phyloP scores from a whole-genome alignment of 2,888 invertebrate genomes.

The Galeruca laticollis region DNA sequence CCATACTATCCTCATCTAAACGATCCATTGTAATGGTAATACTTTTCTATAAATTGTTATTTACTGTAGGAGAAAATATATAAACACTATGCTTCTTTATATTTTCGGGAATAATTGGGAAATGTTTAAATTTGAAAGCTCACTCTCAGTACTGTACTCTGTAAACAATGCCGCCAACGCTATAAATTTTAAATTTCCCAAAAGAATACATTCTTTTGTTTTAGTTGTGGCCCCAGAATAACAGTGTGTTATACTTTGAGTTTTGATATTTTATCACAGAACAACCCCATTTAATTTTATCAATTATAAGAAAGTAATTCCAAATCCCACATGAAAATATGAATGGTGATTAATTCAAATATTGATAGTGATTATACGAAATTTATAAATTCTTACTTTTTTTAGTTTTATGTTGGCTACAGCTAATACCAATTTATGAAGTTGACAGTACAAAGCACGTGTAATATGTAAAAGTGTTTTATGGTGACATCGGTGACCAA shows the following conservation, averaged over 20 bases:
- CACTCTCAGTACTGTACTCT: neutral
- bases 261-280: too few relatives aligned
- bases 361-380: too few relatives aligned
- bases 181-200: neutral
- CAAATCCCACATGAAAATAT: too few relatives aligned
- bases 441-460: constrained; percentile 3
- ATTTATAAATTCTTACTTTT: neutral
- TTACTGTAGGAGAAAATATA: neutral
- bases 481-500: too few relatives aligned
- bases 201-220: too few relatives aligned
- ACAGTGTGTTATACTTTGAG: too few relatives aligned
- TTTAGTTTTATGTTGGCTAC: neutral
- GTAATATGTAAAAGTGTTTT: neutral
- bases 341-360: too few relatives aligned
- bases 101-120: neutral
- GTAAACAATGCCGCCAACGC: neutral
- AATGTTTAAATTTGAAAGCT: neutral
- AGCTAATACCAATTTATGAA: neutral
- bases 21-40: neutral
- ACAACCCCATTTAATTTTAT: too few relatives aligned
- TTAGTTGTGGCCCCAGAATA: too few relatives aligned
- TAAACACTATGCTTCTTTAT: neutral
- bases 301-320: too few relatives aligned
- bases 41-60: neutral
- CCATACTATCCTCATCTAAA: neutral